A percentile compares a stretch with the other conserved stretches of the same genome.
phyloP scores from a whole-genome alignment of 2,113 vertebrate species.

The Epinephelus fuscoguttatus region DNA sequence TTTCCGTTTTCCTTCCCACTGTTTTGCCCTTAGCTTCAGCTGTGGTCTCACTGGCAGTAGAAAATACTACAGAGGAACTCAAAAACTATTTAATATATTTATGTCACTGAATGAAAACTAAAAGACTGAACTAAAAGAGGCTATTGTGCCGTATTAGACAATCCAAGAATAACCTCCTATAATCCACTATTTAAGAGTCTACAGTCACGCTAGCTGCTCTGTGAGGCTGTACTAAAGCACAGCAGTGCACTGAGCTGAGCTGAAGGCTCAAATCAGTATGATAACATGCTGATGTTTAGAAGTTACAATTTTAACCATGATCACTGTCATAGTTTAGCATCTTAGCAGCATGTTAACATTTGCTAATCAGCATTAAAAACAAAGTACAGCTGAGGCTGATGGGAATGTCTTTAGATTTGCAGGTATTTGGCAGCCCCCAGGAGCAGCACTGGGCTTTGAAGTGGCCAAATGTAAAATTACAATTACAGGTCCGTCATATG shows the following conservation, averaged over 20 bases:
- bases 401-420: background rate
- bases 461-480: no score
- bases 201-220: background rate
- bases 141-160: background rate
- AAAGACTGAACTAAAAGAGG: background rate
- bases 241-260: background rate
- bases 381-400: background rate
- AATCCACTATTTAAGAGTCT: background rate
- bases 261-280: background rate
- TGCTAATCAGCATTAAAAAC: background rate
- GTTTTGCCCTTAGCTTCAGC: slow-evolving; percentile 18
- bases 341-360: background rate
- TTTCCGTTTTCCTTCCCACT: slow-evolving; percentile 20
- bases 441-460: no score
- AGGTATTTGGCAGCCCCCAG: background rate
- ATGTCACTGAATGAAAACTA: background rate
- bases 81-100: background rate
- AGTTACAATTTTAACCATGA: background rate
- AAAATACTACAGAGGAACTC: background rate
- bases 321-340: background rate
- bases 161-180: background rate
- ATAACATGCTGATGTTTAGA: background rate
- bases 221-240: background rate
- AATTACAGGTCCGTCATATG: no score
- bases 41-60: background rate